Base-by-base conservation (phyloP, 1,140 invertebrate genomes). In the Papilio polyxenes region DNA sequence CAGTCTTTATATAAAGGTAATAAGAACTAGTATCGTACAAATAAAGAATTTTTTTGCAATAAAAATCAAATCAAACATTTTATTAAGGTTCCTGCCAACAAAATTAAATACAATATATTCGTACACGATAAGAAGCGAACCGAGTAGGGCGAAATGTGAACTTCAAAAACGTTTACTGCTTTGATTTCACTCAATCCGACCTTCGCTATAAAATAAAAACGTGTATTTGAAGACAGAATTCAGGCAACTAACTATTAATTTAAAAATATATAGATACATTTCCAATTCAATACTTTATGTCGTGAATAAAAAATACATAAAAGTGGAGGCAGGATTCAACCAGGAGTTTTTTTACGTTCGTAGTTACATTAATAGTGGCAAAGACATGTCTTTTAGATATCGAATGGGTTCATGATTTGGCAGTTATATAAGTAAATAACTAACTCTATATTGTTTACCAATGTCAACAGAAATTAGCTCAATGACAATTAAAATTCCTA, bases 401-500 rank as follows among this genome's bases (percentile, higher is more conserved):
- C 7, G 40, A 44, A 44, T 44, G 40, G 4, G 3, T 44, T 4
- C 40, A 44, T 44, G 40, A 44, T 44, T 44, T 44, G 40, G 4
- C 40, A 44, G 4, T 44, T 44, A 44, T 44, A 44, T 7, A 44
- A 44, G 7, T 6, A 44, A 44, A 7, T 44, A 44, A 31, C 23
- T 31, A 31, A 31, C 23, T 31, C 23, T 31, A 31, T 31, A 31
- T 31, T 31, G n/a, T 2, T 20, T 8, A 37, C 11, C 15, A 23
- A 15, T 6, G 15, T 72, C 65, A 72, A 11, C 65, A 7, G 7
- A 72, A 72, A 72, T 72, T 37, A 37, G 65, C 23, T 72, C 13
- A 72, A 72, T 72, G 31, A 72, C 65, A 72, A 72, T 40, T 65
- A 65, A 72, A 72, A 72, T 72, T 72, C 65, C 65, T 72, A 72